These are phyloP conservation scores for Drosophila suzukii DNA, from an alignment of 1,140 invertebrate species.

Conservation along the genomic window DNA sequence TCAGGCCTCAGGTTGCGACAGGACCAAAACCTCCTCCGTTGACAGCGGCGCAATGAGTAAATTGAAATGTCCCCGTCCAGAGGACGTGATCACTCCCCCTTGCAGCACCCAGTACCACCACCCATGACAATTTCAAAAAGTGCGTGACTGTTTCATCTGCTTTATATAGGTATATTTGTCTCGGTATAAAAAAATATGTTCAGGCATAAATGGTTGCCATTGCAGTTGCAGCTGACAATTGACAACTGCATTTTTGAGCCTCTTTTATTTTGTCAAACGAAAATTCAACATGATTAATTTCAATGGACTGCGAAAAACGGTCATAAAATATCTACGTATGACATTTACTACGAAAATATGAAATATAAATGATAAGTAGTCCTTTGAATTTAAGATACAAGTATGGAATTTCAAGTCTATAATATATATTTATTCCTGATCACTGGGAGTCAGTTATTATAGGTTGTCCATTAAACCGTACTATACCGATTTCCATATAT, in stretches of 20 bases:
- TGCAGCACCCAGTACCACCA: neutral
- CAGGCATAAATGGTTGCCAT: conserved; percentile 28
- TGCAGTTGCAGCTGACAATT: conserved; percentile 9
- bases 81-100: conserved; percentile 39
- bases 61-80: conserved; percentile 53
- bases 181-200: conserved; percentile 24
- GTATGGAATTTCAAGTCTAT: no score
- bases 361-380: neutral
- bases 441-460: no score
- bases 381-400: no score
- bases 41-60: conserved; percentile 34
- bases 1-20: conserved; percentile 34
- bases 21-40: conserved; percentile 39
- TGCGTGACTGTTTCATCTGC: conserved; percentile 15
- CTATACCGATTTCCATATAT: neutral
- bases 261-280: conserved; percentile 23
- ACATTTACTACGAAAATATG: neutral
- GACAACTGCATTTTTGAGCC: conserved; percentile 21
- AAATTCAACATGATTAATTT: neutral
- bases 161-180: conserved; percentile 19
- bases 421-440: no score
- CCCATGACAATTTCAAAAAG: conserved; percentile 1
- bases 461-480: no score
- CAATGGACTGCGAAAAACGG: neutral
- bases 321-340: neutral